These are phyloP conservation scores for Gorsachius magnificus DNA, from an alignment of 2,797 vertebrate genomes.

Conservation along the genomic window DNA sequence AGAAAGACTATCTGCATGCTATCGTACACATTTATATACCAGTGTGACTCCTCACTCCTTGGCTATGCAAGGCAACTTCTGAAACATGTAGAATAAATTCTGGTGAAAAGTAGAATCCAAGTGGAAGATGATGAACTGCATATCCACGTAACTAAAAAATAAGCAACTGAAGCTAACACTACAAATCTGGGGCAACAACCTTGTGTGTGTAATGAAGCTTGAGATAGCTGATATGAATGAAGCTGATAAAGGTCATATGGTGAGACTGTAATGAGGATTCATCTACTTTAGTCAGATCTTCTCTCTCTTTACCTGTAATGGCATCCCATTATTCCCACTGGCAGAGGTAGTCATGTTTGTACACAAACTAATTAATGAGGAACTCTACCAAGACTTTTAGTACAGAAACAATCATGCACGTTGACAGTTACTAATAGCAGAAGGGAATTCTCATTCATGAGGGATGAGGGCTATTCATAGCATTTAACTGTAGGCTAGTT, in stretches of 20 bases:
- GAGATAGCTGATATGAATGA: neutral
- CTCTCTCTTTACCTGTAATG: conserved; percentile 34
- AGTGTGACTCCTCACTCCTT: neutral
- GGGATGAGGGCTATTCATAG: conserved; percentile 31
- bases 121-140: neutral
- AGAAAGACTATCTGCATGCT: neutral
- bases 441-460: conserved; percentile 54
- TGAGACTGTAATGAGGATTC: conserved; percentile 44
- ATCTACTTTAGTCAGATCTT: conserved; percentile 30
- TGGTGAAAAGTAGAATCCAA: neutral
- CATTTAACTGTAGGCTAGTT: neutral
- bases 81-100: neutral
- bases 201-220: conserved; percentile 47
- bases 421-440: conserved; percentile 68
- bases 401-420: conserved; percentile 50
- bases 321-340: conserved; percentile 41
- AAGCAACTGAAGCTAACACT: neutral
- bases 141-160: neutral
- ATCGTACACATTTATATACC: neutral
- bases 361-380: conserved; percentile 63
- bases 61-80: neutral
- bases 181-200: conserved; percentile 2
- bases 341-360: conserved; percentile 61
- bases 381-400: conserved; percentile 59
- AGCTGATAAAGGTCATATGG: conserved; percentile 50